phyloP scores from a whole-genome alignment of 1,140 invertebrate species.

The Tyrophagus putrescentiae region DNA sequence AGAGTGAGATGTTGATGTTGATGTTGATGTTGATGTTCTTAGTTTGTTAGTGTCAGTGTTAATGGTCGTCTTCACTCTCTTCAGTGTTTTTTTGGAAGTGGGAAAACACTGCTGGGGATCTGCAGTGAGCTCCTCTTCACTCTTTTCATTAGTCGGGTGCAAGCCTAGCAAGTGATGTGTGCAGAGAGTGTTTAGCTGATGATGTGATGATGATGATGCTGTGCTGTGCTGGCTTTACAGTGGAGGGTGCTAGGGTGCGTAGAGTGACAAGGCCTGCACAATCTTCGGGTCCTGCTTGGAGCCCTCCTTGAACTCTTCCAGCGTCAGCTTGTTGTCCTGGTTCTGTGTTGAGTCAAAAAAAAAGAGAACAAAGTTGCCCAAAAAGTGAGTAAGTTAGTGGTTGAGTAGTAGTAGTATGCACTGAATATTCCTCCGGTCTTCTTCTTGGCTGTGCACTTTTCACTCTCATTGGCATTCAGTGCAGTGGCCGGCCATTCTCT shows the following conservation, averaged over 20 bases:
- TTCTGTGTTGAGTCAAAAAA: constrained; percentile 46
- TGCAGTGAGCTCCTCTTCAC: not conserved
- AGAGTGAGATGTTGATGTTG: too few relatives aligned
- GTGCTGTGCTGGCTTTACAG: too few relatives aligned
- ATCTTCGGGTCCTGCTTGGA: constrained; percentile 96
- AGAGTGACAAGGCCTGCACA: constrained; percentile 60
- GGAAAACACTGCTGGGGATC: too few relatives aligned
- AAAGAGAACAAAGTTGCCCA: not conserved
- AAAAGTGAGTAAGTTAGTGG: not conserved
- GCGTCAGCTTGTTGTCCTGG: constrained; percentile 85
- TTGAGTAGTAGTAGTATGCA: too few relatives aligned
- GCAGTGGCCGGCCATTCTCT: too few relatives aligned
- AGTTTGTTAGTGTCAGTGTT: not conserved
- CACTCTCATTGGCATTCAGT: too few relatives aligned
- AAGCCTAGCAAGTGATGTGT: too few relatives aligned
- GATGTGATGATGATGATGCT: too few relatives aligned
- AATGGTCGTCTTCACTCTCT: not conserved
- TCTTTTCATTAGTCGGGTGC: not conserved
- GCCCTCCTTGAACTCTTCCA: constrained; percentile 95
- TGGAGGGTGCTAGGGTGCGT: constrained; percentile 26
- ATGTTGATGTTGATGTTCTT: too few relatives aligned
- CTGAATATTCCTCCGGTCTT: too few relatives aligned
- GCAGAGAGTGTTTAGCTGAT: too few relatives aligned
- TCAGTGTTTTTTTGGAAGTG: not conserved
- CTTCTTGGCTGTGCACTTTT: too few relatives aligned